phyloP scores from a whole-genome alignment of 2,888 invertebrate species.

The Caenorhabditis doughertyi region DNA sequence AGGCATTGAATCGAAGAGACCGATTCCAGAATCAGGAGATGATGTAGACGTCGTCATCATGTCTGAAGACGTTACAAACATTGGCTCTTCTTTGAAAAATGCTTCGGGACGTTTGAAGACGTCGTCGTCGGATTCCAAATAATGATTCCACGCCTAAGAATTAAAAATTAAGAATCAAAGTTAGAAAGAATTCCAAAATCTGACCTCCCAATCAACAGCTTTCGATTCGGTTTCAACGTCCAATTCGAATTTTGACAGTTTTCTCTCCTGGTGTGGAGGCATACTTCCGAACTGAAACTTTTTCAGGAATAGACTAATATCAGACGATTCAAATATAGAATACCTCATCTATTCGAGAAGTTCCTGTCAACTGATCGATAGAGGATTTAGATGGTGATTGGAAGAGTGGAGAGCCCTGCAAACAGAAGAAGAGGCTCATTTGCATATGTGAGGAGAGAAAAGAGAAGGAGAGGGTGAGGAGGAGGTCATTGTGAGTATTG shows the following conservation, averaged over 20 bases:
- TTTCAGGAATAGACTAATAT: neutral
- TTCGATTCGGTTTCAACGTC: constrained; percentile 51
- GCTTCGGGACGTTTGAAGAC: constrained; percentile 49
- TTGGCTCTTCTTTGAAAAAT: constrained; percentile 46
- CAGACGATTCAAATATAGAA: neutral
- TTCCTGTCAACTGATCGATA: constrained; percentile 9
- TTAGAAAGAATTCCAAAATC: neutral
- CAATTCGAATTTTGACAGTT: constrained; percentile 49
- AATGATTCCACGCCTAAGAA: constrained; percentile 56
- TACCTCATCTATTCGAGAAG: constrained; percentile 41
- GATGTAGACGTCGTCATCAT: constrained; percentile 24
- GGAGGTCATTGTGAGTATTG: neutral
- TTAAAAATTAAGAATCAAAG: neutral
- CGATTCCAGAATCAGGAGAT: constrained; percentile 42
- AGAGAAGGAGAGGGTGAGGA: neutral
- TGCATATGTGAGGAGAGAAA: constrained; percentile 17
- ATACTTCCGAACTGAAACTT: constrained; percentile 44
- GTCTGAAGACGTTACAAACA: constrained; percentile 6
- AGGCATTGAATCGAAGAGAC: no score
- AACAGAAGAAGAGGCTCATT: constrained; percentile 6
- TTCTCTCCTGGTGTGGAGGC: constrained; percentile 6
- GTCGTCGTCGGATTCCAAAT: constrained; percentile 55
- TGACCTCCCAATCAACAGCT: constrained; percentile 60
- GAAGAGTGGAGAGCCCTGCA: constrained; percentile 50
- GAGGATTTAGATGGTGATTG: constrained; percentile 43